Percentiles rank a stretch among this genome's conserved stretches.
phyloP scores from a whole-genome alignment of 1,140 invertebrate species.

The Sinella curviseta region DNA sequence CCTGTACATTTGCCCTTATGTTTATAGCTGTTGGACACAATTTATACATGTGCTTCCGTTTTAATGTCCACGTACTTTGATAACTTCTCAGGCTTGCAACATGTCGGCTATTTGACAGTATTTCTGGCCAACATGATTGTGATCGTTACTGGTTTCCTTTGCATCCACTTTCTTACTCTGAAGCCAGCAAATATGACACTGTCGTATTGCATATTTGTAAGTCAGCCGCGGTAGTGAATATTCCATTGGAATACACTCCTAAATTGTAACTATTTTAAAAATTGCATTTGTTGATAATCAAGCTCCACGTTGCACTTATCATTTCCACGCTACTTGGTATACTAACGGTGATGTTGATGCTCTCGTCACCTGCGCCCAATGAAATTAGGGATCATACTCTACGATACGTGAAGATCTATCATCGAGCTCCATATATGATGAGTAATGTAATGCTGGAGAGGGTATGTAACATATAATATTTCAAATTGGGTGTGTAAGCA shows the following conservation, averaged over 20 bases:
- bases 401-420: not conserved
- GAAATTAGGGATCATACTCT: not conserved
- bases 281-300: not conserved
- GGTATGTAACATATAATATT: not conserved
- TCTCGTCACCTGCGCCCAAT: not conserved
- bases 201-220: not conserved
- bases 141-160: not conserved
- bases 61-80: not conserved
- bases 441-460: not conserved
- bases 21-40: not conserved
- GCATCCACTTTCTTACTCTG: constrained; percentile 6
- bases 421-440: not conserved
- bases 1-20: not conserved
- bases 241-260: not conserved
- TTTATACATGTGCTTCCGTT: not conserved
- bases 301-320: not conserved
- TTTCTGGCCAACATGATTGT: not conserved
- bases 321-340: not conserved
- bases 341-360: not conserved
- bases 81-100: not conserved
- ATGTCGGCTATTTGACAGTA: not conserved
- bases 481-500: not conserved
- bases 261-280: not conserved
- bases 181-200: not conserved
- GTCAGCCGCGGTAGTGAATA: not conserved